Evolutionary conservation across 2,888 invertebrate species (phyloP), one percentile per base, ranked within the genome.

Genomic region (Watsonalla cultraria): DNA sequence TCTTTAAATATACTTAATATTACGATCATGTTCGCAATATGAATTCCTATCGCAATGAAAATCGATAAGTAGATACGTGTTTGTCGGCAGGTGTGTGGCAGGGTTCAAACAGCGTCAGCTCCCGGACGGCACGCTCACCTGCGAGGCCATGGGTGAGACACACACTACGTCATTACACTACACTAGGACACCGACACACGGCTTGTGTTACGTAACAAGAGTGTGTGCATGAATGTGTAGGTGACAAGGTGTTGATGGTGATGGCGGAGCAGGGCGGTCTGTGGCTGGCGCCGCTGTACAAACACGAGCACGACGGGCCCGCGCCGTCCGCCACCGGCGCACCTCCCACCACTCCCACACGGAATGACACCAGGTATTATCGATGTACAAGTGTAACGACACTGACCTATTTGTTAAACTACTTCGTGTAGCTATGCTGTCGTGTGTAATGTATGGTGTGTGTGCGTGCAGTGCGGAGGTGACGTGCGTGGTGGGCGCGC

Each of bases 211-310:
- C 4, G 24, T 24, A 4, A 24, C 24, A 4, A 4, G 24, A 24
- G 24, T 24, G 54, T 78, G 76, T 59, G 76, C 79, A 55, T 58
- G 54, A 55, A 72, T 79, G 47, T 52, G 48, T 62, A 82, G 93
- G 93, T 0, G 87, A 89, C 13, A 86, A 92, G 47, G 93, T 94
- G 7, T 92, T 92, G 69, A 87, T 95, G 65, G 87, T 95, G 65
- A 91, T 95, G 39, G 94, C 93, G 0, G 92, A 92, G 59, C 92
- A 93, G 69, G 93, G 87, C 69, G 93, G 92, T 78, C 86, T 93
- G 76, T 91, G 92, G 64, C 85, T 87, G 75, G 92, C 92, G 83
- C 94, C 92, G 78, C 93, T 92, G 59, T 93, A 88, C 83, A 94
- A 92, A 80, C 92, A 61, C 62, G 81, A 80, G 55, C 78, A 65